Evolutionary conservation across 2,888 invertebrate genomes (phyloP).

Genomic region (Deroplatys truncata): DNA sequence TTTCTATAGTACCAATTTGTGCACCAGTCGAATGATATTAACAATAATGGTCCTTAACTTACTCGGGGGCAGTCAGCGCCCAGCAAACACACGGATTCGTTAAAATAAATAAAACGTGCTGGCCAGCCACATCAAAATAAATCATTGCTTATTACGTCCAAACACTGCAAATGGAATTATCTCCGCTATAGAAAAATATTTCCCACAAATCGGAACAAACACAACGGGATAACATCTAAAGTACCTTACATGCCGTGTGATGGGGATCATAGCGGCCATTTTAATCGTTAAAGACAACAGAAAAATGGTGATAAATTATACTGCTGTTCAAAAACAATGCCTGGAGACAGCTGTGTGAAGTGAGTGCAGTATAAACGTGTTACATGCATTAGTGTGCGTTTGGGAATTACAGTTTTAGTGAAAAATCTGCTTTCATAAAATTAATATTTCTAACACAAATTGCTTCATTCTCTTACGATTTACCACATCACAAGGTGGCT

Average conservation of each 20-base stretch:
- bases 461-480: too few relatives aligned
- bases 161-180: background rate
- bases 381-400: too few relatives aligned
- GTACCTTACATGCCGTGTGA: background rate
- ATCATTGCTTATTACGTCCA: background rate
- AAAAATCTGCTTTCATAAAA: too few relatives aligned
- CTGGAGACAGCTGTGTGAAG: background rate
- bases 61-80: background rate
- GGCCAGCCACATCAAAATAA: background rate
- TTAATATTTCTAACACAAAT: too few relatives aligned
- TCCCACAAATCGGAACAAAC: background rate
- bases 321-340: background rate
- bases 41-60: background rate
- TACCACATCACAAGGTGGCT: too few relatives aligned
- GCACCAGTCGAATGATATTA: background rate
- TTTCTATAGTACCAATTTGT: background rate
- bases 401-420: too few relatives aligned
- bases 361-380: background rate
- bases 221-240: background rate
- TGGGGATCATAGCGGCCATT: background rate
- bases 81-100: background rate
- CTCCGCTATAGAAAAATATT: background rate
- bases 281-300: background rate
- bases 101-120: background rate
- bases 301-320: background rate